phyloP scores from a whole-genome alignment of 1,140 invertebrate species.

The Zaprionus tsacasi region DNA sequence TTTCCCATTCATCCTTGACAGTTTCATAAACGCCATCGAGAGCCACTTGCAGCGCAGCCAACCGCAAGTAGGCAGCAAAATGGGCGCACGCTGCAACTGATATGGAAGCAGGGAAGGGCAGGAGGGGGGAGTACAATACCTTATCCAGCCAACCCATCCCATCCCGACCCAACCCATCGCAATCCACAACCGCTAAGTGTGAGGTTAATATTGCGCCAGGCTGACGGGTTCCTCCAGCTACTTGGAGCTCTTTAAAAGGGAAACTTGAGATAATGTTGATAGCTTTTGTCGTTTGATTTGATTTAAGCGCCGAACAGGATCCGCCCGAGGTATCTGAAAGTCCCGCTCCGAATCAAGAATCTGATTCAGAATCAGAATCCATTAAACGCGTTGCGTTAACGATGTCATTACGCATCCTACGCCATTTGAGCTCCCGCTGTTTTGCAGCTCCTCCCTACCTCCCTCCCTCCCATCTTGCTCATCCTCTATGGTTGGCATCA shows the following conservation, averaged over 20 bases:
- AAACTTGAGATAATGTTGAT: constrained; percentile 66
- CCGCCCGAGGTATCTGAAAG: not conserved
- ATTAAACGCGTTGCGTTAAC: constrained; percentile 74
- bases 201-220: constrained; percentile 63
- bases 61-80: constrained; percentile 69
- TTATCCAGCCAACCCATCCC: not conserved
- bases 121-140: not conserved
- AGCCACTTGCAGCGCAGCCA: constrained; percentile 62
- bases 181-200: constrained; percentile 60
- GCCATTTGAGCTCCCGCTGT: constrained; percentile 39
- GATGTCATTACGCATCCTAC: constrained; percentile 73
- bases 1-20: constrained; percentile 58
- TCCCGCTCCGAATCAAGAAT: constrained; percentile 22
- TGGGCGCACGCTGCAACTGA: constrained; percentile 64
- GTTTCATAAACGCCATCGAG: constrained; percentile 71
- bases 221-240: not conserved
- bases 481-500: constrained; percentile 15
- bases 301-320: constrained; percentile 41
- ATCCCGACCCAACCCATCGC: constrained; percentile 11
- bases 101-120: constrained; percentile 6
- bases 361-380: constrained; percentile 36
- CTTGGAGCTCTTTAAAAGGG: constrained; percentile 55
- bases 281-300: constrained; percentile 67
- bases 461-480: constrained; percentile 12
- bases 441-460: not conserved